Evolutionary conservation across 2,888 invertebrate species (phyloP).

Genomic region (Azorinus chamasolen): DNA sequence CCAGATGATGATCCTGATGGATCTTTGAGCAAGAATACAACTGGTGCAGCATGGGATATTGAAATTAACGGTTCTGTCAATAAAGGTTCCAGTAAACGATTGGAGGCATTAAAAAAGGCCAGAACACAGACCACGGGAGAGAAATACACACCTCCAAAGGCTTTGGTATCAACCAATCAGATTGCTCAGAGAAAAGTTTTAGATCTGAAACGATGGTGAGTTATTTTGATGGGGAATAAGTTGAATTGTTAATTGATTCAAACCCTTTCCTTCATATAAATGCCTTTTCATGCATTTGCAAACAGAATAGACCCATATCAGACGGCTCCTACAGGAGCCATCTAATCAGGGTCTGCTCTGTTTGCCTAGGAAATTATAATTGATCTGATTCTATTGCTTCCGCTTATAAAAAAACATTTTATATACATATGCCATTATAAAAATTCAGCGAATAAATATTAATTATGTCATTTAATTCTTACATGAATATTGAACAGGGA

Average conservation of each 20-base stretch:
- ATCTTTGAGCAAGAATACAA: background rate
- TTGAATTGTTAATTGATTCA: too few species aligned
- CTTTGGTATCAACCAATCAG: constrained; percentile 66
- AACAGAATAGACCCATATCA: background rate
- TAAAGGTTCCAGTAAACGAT: constrained; percentile 38
- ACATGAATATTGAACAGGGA: too few species aligned
- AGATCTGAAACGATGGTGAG: constrained; percentile 79
- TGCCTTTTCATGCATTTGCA: too few species aligned
- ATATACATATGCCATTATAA: too few species aligned
- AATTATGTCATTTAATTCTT: too few species aligned
- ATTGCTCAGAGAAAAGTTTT: constrained; percentile 76
- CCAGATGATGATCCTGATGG: constrained; percentile 3
- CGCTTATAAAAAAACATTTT: too few species aligned
- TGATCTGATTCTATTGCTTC: too few species aligned
- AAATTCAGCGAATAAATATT: too few species aligned
- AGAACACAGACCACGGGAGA: constrained; percentile 41
- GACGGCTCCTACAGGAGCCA: background rate
- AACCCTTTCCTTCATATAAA: too few species aligned
- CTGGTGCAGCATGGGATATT: constrained; percentile 52
- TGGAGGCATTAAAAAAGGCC: constrained; percentile 47
- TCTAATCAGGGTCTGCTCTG: too few species aligned
- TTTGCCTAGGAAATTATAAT: too few species aligned
- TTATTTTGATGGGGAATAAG: too few species aligned
- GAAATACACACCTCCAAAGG: constrained; percentile 63
- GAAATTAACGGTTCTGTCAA: constrained; percentile 24